Evolutionary conservation across 2,888 invertebrate genomes (phyloP).

Genomic region (Caenorhabditis parvicauda): DNA sequence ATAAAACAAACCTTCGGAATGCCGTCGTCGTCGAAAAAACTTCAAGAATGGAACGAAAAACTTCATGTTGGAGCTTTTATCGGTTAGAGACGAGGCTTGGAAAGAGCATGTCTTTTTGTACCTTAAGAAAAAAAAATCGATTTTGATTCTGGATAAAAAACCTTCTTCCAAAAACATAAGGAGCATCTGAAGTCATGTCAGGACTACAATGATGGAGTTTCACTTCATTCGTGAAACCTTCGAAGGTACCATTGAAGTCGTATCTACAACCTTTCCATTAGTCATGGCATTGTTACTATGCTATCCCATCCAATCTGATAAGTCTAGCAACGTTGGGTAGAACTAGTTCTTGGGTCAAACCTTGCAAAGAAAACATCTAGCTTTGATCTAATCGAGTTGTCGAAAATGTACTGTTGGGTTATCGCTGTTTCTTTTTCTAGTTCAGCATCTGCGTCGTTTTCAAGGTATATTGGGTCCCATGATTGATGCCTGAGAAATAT

Average conservation of each 20-base stretch:
- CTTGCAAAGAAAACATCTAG: constrained; percentile 22
- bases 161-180: constrained; percentile 17
- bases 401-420: constrained; percentile 30
- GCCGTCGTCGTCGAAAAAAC: too few relatives aligned
- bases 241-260: constrained; percentile 20
- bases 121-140: too few relatives aligned
- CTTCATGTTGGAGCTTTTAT: too few relatives aligned
- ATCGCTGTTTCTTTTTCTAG: constrained; percentile 47
- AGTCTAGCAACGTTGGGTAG: too few relatives aligned
- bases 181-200: constrained; percentile 6
- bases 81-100: too few relatives aligned
- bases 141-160: background rate
- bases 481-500: constrained; percentile 24
- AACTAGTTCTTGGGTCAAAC: constrained; percentile 1
- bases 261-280: constrained; percentile 5
- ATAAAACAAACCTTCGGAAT: too few relatives aligned
- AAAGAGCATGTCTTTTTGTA: too few relatives aligned
- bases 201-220: constrained; percentile 8
- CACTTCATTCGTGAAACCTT: constrained; percentile 9
- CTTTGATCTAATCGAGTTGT: background rate
- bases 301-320: too few relatives aligned
- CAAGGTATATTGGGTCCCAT: constrained; percentile 38
- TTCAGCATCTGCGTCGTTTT: constrained; percentile 51
- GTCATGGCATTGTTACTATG: background rate
- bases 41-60: too few relatives aligned